phyloP scores from a whole-genome alignment of 37 sponge, comb jelly and placozoan genomes.

The Dysidea cf. avara region DNA sequence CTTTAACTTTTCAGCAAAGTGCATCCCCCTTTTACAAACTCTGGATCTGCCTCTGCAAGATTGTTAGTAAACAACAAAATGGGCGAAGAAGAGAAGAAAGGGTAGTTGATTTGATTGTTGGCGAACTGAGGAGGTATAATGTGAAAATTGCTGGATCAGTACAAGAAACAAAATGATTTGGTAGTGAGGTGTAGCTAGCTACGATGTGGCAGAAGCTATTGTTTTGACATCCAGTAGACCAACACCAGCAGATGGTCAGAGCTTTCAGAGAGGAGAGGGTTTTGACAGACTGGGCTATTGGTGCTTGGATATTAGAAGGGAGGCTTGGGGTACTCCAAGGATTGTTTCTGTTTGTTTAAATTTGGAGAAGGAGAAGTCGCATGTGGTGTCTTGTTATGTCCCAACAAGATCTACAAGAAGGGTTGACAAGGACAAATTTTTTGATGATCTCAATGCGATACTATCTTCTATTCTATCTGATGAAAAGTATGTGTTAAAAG shows the following conservation, averaged over 20 bases:
- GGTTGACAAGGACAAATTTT: constrained; percentile 1
- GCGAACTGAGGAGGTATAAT: background rate
- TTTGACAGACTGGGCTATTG: background rate
- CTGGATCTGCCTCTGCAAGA: no score
- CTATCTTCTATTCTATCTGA: constrained; percentile 10
- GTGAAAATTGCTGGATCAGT: background rate
- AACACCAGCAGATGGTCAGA: no score
- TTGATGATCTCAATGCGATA: constrained; percentile 7
- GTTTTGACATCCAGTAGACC: constrained; percentile 15
- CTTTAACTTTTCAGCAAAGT: no score
- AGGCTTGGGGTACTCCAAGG: constrained; percentile 25
- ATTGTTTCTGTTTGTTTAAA: constrained; percentile 11
- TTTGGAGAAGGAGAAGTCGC: background rate
- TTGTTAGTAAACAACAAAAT: no score
- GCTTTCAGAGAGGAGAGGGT: no score
- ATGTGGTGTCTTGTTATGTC: constrained; percentile 13
- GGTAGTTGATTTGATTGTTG: no score
- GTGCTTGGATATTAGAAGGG: constrained; percentile 9
- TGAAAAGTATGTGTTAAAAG: constrained; percentile 9
- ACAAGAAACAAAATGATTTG: constrained; percentile 35
- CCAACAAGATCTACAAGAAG: constrained; percentile 11
- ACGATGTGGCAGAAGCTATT: constrained; percentile 6
- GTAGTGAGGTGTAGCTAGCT: constrained; percentile 10
- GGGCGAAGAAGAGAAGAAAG: constrained; percentile 11
- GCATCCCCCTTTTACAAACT: no score